These are phyloP conservation scores for Odocoileus hemionus DNA, from an alignment of 2,113 vertebrate genomes.

Conservation along the genomic window DNA sequence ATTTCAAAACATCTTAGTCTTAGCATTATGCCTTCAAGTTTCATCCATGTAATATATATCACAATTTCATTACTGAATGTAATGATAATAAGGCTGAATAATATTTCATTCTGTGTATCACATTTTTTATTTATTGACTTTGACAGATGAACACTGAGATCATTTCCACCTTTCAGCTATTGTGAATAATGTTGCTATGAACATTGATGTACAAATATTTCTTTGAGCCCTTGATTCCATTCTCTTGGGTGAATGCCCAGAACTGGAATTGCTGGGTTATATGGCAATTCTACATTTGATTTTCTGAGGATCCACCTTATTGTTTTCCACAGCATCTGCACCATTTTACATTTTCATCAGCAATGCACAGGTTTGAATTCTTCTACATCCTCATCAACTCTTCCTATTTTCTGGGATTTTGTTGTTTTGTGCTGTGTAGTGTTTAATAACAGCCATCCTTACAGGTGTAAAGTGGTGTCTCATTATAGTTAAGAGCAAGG, in stretches of 20 bases:
- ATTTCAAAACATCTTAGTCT: background rate
- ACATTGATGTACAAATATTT: background rate
- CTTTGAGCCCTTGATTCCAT: background rate
- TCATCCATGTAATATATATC: background rate
- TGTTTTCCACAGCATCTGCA: background rate
- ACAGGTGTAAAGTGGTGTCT: background rate
- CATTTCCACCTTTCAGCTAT: background rate
- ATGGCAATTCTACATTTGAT: background rate
- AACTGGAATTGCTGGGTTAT: background rate
- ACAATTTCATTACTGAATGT: background rate
- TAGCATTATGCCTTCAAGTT: background rate
- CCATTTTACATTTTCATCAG: background rate
- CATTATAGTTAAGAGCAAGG: background rate
- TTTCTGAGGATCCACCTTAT: background rate
- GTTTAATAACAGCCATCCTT: background rate
- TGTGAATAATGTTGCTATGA: background rate
- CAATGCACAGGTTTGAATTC: background rate
- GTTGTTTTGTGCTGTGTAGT: background rate
- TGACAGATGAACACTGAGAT: background rate
- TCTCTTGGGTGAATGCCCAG: background rate
- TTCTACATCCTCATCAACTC: background rate
- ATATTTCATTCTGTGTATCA: background rate
- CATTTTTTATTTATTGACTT: background rate
- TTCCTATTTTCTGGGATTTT: background rate
- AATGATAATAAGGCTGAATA: background rate